Base-by-base conservation (phyloP, 2,113 vertebrate genomes). In the Podarcis cretensis region DNA sequence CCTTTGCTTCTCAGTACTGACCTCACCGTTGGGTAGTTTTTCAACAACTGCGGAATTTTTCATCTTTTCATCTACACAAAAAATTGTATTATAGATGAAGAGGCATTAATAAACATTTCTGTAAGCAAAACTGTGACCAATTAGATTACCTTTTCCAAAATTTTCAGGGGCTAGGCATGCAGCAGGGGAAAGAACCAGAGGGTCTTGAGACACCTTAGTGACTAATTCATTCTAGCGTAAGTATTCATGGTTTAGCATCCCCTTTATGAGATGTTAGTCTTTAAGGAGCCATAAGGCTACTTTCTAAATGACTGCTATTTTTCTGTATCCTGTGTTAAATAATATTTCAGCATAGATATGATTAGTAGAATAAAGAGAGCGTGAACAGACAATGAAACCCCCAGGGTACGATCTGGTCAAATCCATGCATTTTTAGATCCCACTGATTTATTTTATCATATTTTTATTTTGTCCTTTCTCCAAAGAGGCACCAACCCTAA, bases 61-160 rank as follows among this genome's bases (percentile, higher is more conserved):
- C 71, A 73, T 57, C 27, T 74, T 65, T 90, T 95, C 81, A 90
- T 87, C 92, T 96, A 89, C 40, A 2, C 16, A 93, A 65, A 94
- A n/a, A 37, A 80, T 87, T 1, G 85, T 54, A 84, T 57, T 81
- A 59, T 35, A 43, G n/a, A 84, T 48, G 14, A 54, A 54, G 48
- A 54, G 48, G 48, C 9, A 54, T 54, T 54, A 68, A 68, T 76
- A 48, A 43, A 66, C 66, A 57, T 66, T 35, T 66, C 76, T 32
- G n/a, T 25, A 82, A 75, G 37, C 30, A 80, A 81, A 71, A 37
- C 35, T 71, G 76, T 54, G 30, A 66, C 25, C 40, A 6, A 30
- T 23, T 69, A 20, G 27, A 66, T 68, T 43, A 37, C 4, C 23
- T 57, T 57, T 80, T 27, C 66, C 59, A 63, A 63, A 14, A 20